These are phyloP conservation scores for Diplogasteroides magnus DNA, from an alignment of 1,140 invertebrate species.

Conservation along the genomic window DNA sequence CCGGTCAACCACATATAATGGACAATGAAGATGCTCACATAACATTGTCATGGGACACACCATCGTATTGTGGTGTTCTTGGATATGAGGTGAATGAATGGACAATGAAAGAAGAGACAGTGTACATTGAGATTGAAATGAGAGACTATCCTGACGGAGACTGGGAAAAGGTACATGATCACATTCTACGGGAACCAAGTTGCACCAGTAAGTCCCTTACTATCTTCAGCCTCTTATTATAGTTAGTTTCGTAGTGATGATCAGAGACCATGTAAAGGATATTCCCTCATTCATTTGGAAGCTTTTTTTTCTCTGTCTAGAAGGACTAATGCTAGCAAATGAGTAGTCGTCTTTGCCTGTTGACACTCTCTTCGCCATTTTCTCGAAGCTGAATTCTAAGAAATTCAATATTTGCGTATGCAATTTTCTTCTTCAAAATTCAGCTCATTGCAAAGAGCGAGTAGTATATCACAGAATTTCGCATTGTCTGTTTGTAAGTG, in stretches of 20 bases:
- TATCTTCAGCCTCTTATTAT: background rate
- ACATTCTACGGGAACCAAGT: slow-evolving; percentile 16
- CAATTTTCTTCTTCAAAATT: too few relatives aligned
- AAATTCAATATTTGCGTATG: too few relatives aligned
- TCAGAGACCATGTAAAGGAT: too few relatives aligned
- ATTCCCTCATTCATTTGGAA: too few relatives aligned
- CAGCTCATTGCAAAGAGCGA: too few relatives aligned
- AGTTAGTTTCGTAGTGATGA: background rate
- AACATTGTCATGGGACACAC: slow-evolving; percentile 41
- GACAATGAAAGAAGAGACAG: background rate
- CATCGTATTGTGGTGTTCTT: slow-evolving; percentile 36
- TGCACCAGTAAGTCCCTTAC: slow-evolving; percentile 17
- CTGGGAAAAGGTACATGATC: slow-evolving; percentile 23
- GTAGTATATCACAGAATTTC: too few relatives aligned
- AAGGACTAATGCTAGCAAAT: too few relatives aligned
- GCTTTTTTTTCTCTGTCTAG: too few relatives aligned
- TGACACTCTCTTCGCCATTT: too few relatives aligned
- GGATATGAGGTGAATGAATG: slow-evolving; percentile 40
- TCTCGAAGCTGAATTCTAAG: too few relatives aligned
- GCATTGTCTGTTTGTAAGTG: too few relatives aligned
- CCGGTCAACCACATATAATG: slow-evolving; percentile 45
- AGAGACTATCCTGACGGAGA: slow-evolving; percentile 25
- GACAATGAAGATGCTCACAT: slow-evolving; percentile 39
- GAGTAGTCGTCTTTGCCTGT: too few relatives aligned
- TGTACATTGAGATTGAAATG: slow-evolving; percentile 16